These are phyloP conservation scores for Paelopatides confundens DNA, from an alignment of 53 echinoderm and acorn worm species.

Conservation along the genomic window DNA sequence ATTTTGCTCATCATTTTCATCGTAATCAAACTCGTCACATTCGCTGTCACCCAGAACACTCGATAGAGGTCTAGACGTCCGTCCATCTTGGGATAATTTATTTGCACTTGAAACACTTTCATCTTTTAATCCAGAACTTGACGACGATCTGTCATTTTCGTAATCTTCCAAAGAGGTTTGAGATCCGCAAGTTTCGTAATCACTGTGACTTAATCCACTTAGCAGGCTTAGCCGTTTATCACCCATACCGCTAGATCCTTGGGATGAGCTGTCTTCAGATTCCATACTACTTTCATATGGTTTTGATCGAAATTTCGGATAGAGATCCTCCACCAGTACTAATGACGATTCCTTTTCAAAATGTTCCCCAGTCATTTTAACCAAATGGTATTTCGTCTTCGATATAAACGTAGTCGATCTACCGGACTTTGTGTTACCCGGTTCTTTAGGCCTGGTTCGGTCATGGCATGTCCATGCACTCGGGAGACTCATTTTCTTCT, in stretches of 20 bases:
- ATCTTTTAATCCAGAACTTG: slow-evolving; percentile 2
- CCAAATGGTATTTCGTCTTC: slow-evolving; percentile 24
- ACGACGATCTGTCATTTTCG: slow-evolving; percentile 19
- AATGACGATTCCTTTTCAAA: background rate
- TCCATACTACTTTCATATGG: slow-evolving; percentile 6
- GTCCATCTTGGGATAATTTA: slow-evolving; percentile 22
- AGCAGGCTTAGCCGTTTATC: slow-evolving; percentile 20
- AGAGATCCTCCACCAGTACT: slow-evolving; percentile 30
- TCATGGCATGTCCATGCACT: background rate
- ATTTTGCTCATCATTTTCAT: background rate
- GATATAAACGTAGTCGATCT: slow-evolving; percentile 28
- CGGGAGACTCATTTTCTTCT: background rate
- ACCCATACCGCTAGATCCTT: slow-evolving; percentile 23
- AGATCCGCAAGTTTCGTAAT: slow-evolving; percentile 48
- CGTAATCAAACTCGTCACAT: background rate
- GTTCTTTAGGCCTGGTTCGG: background rate
- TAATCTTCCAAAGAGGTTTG: slow-evolving; percentile 38
- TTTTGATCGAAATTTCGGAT: slow-evolving; percentile 37
- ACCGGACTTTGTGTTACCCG: background rate
- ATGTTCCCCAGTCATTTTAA: slow-evolving; percentile 37
- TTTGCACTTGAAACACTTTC: background rate
- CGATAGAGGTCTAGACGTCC: slow-evolving; percentile 25
- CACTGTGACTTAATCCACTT: slow-evolving; percentile 35
- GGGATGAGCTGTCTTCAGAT: slow-evolving; percentile 27
- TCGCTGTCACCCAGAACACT: slow-evolving; percentile 40